Base-by-base conservation (phyloP, 2,888 invertebrate genomes). In the Acutogordius australiensis region DNA sequence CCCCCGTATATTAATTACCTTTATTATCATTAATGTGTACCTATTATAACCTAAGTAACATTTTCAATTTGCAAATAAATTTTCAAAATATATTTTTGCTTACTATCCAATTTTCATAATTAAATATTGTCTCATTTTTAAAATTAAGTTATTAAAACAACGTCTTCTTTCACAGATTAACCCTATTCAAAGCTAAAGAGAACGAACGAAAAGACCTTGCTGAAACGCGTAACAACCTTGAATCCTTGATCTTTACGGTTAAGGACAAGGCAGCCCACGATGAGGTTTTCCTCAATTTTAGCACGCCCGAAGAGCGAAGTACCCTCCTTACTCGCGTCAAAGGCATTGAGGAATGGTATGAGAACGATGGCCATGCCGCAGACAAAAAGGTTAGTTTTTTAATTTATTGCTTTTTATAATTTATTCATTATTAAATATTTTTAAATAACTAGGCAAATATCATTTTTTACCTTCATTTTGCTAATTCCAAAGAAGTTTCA, bases 351-450 rank as follows among this genome's bases (percentile, higher is more conserved):
- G 23, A 23, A n/a, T 51, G 51, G 51, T 51, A 21, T 23, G 51
- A 51, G 23, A 26, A 51, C 4, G 23, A 51, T 51, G 51, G 51
- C 51, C 23, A 51, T 51, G 23, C 18, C 26, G 51, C 51, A 13
- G 23, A 23, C 23, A 51, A 23, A 51, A 51, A 51, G 26, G 13
- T 21, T 51, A n/a, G 8, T 51, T 51, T 51, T 51, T 8, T n/a
- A 51, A 51, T 51, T 51, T 51, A 51, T 51, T n/a, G 51, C 18
- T n/a, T 51, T n/a, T 51, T 51, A 23, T 51, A 51, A 21, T 51
- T 51, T 21, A 23, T n/a, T n/a, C n/a, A n/a, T n/a, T n/a, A n/a
- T n/a, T n/a, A n/a, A n/a, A n/a, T n/a, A n/a, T n/a, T n/a, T n/a
- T n/a, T n/a, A n/a, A n/a, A n/a, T n/a, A n/a, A n/a, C n/a, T n/a